These are phyloP conservation scores for Forbesichthys papilliferus DNA, from an alignment of 2,113 vertebrate species.

Conservation along the genomic window DNA sequence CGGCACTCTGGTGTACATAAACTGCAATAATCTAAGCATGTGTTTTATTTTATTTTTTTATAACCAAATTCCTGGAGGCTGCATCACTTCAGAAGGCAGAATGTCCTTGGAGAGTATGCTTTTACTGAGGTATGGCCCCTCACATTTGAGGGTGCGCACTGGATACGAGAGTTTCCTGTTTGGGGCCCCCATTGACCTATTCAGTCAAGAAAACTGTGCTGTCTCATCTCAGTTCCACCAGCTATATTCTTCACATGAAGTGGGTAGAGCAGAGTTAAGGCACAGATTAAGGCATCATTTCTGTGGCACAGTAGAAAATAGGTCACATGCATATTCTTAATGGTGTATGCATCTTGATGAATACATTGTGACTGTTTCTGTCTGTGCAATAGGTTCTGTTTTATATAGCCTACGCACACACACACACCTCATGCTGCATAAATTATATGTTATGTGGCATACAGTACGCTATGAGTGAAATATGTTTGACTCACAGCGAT, in stretches of 20 bases:
- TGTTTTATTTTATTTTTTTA: slow-evolving; percentile 17
- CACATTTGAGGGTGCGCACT: slow-evolving; percentile 11
- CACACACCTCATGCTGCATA: slow-evolving; percentile 27
- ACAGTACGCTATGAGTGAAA: slow-evolving; percentile 6
- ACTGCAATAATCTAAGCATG: slow-evolving; percentile 16
- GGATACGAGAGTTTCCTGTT: slow-evolving; percentile 45
- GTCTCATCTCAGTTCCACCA: slow-evolving; percentile 5
- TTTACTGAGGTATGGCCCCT: slow-evolving; percentile 9
- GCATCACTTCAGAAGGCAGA: slow-evolving; percentile 20
- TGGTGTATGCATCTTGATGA: slow-evolving; percentile 22
- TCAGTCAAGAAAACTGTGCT: slow-evolving; percentile 43
- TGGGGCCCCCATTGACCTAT: slow-evolving; percentile 39
- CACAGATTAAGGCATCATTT: slow-evolving; percentile 23
- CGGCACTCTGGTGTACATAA: slow-evolving; percentile 5
- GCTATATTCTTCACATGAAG: slow-evolving; percentile 23
- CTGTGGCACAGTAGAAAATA: slow-evolving; percentile 51
- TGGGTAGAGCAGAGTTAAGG: slow-evolving; percentile 35
- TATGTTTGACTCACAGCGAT: slow-evolving; percentile 52
- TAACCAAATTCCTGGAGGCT: slow-evolving; percentile 28
- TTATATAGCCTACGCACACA: neutral
- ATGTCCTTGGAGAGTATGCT: neutral
- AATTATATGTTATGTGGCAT: slow-evolving; percentile 26
- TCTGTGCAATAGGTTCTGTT: neutral
- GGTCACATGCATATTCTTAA: slow-evolving; percentile 50
- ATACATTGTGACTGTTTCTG: slow-evolving; percentile 31